Base-by-base conservation (phyloP, 1,140 invertebrate species). In the Drosophila miranda region DNA sequence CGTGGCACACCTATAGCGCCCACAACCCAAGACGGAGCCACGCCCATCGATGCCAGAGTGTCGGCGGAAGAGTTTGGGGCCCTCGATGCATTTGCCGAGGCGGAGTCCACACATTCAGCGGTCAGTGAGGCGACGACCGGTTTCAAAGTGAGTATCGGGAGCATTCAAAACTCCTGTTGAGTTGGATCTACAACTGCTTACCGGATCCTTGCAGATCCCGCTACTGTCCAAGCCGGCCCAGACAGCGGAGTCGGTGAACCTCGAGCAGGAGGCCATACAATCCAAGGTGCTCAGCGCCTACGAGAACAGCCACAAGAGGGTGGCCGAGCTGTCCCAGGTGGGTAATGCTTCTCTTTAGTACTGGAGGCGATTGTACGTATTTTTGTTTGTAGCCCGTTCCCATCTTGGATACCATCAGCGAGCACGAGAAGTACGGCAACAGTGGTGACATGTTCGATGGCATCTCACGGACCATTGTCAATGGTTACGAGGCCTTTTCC, bases 401-500 rank as follows among this genome's bases (percentile, higher is more conserved):
- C 6, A 88, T 94, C 34, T 90, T 94, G 49, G 93, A 94, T 53
- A 87, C 91, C 45, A 93, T 93, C 48, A 83, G 73, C 38, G 93
- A 94, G 63, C 90, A 93, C 45, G 93, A 94, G 11, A 94, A 94
- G 66, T 94, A 93, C 75, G 93, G 93, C 13, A 94, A 94, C 67
- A 90, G 87, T 19, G 93, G 93, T 3, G 93, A 93, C 66, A 91
- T 91, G 66, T 92, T 93, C 51, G 90, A 90, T 9, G 89, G 79
- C 8, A 78, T 94, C 42, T 93, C 93, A 30, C 91, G 91, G 30
- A 88, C 91, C 1, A 61, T 94, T 7, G 92, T 94, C 14, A 91
- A 91, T 30, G 92, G 92, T 45, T 93, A 92, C 52, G 93, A 93
- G 59, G 91, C 91, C 19, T 72, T 94, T 21, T 93, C 93, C 46